These are phyloP conservation scores for Ceyx margarethae DNA, from an alignment of 2,113 vertebrate species.

Conservation along the genomic window DNA sequence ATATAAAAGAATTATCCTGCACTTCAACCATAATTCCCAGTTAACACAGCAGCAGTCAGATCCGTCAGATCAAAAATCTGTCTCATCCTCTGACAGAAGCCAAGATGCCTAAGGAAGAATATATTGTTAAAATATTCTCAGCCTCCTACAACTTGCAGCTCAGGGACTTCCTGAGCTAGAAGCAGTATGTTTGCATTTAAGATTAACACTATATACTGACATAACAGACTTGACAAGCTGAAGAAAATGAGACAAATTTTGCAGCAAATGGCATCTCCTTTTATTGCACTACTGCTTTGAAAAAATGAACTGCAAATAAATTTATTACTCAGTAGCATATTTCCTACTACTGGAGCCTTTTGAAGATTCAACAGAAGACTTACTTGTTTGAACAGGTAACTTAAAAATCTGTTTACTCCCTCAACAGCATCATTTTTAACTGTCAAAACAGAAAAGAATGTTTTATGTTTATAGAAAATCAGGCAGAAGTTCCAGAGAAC, in stretches of 20 bases:
- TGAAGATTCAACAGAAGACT: conserved; percentile 52
- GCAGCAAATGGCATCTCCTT: background rate
- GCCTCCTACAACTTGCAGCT: conserved; percentile 6
- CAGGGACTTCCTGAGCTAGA: conserved; percentile 20
- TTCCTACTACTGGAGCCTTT: conserved; percentile 46
- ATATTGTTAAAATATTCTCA: background rate
- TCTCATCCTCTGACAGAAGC: background rate
- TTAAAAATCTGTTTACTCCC: conserved; percentile 64
- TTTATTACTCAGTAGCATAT: background rate
- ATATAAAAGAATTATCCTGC: background rate
- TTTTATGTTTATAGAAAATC: conserved; percentile 44
- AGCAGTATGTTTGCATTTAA: background rate
- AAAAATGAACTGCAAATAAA: conserved; percentile 46
- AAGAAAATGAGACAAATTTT: conserved; percentile 30
- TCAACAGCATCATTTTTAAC: conserved; percentile 45
- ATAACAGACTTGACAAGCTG: conserved; percentile 34
- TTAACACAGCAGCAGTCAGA: background rate
- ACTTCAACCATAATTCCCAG: background rate
- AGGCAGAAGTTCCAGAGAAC: conserved; percentile 35
- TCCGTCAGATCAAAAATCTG: conserved; percentile 8
- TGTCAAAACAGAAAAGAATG: conserved; percentile 60
- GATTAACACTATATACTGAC: background rate
- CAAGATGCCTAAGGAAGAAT: conserved; percentile 14
- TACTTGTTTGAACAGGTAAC: conserved; percentile 63
- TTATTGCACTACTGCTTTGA: background rate